phyloP scores from a whole-genome alignment of 2,888 invertebrate genomes.

The Pollenia griseotomentosa region DNA sequence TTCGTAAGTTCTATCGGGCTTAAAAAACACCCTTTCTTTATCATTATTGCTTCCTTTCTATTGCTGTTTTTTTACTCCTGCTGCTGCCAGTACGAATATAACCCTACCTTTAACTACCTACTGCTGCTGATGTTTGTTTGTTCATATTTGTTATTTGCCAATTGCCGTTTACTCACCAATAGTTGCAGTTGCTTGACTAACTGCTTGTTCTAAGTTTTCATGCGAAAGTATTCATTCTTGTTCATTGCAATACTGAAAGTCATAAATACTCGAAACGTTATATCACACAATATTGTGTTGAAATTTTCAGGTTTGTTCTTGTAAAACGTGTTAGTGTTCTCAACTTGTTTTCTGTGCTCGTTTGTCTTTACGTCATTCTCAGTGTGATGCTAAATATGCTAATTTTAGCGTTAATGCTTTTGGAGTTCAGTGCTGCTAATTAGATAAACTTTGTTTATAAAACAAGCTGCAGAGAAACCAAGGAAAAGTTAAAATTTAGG shows the following conservation, averaged over 20 bases:
- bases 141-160: constrained; percentile 48
- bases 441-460: neutral
- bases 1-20: no score
- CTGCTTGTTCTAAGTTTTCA: constrained; percentile 7
- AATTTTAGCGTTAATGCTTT: constrained; percentile 3
- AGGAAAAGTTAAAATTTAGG: no score
- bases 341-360: constrained; percentile 18
- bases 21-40: neutral
- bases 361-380: constrained; percentile 9
- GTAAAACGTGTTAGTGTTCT: constrained; percentile 5
- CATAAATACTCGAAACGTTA: constrained; percentile 30
- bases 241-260: constrained; percentile 32
- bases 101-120: neutral
- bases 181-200: constrained; percentile 20
- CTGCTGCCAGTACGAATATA: neutral
- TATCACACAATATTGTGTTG: constrained; percentile 20
- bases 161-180: constrained; percentile 21
- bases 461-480: no score
- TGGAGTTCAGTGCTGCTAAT: neutral
- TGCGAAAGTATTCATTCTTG: constrained; percentile 11
- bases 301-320: neutral
- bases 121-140: constrained; percentile 18
- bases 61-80: constrained; percentile 3
- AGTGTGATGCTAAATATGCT: constrained; percentile 1
- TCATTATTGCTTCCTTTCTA: neutral